Evolutionary conservation across 2,797 vertebrate genomes (phyloP), one percentile per base, ranked within the genome.

Genomic region (Mus minutoides): DNA sequence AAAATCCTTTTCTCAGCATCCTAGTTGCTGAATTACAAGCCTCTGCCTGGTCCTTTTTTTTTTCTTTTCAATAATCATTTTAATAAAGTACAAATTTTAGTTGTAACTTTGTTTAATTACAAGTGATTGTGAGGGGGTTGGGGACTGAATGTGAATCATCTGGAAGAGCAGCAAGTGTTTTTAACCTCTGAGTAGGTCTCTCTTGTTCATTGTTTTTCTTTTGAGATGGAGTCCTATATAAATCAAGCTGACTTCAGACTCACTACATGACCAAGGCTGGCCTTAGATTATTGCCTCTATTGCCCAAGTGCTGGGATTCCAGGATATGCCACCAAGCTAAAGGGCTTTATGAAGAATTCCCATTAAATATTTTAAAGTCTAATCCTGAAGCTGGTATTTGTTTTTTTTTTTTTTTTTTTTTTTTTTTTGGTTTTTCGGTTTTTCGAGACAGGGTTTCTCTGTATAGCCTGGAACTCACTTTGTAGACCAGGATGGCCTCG

Each of bases 321-420:
- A 84, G 40, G 46, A 84, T 34, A 60, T 84, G 60, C 40, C 40
- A 64, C 60, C 40, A 64, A 34, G 80, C 37, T 62, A 99, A 99
- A 98, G 99, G 99, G 60, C 97, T 99, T 78, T 99, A 99, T 17
- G 99, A 99, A 84, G 99, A 99, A 54, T 99, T 99, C 89, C 98
- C 98, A 43, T 98, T 98, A 98, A 99, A 98, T 80, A 98, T 99
- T 94, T 99, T 99, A 95, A 99, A 99, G 97, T 99, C 99, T 19
- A 98, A 99, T 90, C 99, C 99, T 83, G 99, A 99, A 98, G 99
- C 99, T 67, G 99, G 99, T 98, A 99, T n/a, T n/a, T n/a, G n/a
- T n/a, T n/a, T n/a, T n/a, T n/a, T n/a, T n/a, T n/a, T n/a, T n/a
- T n/a, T n/a, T n/a, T n/a, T n/a, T n/a, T n/a, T n/a, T n/a, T n/a